These are phyloP conservation scores for Microctonus brassicae DNA, from an alignment of 2,888 invertebrate species.

Conservation along the genomic window DNA sequence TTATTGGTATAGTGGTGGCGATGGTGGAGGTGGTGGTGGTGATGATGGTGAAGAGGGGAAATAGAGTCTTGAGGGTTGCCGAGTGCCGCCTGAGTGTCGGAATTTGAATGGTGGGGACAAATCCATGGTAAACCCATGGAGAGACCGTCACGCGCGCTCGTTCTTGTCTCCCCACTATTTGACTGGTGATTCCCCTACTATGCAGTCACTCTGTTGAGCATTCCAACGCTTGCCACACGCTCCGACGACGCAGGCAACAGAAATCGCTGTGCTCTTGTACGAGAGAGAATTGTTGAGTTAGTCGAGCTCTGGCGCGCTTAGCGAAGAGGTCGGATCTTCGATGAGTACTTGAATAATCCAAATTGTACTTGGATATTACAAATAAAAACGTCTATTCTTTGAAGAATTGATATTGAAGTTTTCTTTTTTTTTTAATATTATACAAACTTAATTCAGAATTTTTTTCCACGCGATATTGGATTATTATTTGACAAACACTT, in stretches of 20 bases:
- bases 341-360: not conserved
- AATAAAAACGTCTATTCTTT: not conserved
- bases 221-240: constrained; percentile 62
- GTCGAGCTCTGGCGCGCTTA: constrained; percentile 65
- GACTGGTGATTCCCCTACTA: constrained; percentile 43
- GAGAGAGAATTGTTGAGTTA: constrained; percentile 49
- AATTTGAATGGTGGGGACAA: constrained; percentile 60
- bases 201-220: constrained; percentile 53
- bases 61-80: constrained; percentile 52
- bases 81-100: constrained; percentile 58
- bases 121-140: constrained; percentile 55
- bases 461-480: not conserved
- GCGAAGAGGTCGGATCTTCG: constrained; percentile 57
- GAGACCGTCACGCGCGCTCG: constrained; percentile 64
- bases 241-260: constrained; percentile 55
- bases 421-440: not conserved
- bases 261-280: constrained; percentile 58
- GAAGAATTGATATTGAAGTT: no score
- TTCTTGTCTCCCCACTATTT: constrained; percentile 53
- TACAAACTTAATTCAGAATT: not conserved
- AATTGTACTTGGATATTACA: not conserved
- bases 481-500: not conserved
- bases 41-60: constrained; percentile 13
- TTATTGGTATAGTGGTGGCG: constrained; percentile 27
- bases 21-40: not conserved